Conservation (phyloP, 1,140 invertebrate species). For the Ceratosolen fusciceps region DNA sequence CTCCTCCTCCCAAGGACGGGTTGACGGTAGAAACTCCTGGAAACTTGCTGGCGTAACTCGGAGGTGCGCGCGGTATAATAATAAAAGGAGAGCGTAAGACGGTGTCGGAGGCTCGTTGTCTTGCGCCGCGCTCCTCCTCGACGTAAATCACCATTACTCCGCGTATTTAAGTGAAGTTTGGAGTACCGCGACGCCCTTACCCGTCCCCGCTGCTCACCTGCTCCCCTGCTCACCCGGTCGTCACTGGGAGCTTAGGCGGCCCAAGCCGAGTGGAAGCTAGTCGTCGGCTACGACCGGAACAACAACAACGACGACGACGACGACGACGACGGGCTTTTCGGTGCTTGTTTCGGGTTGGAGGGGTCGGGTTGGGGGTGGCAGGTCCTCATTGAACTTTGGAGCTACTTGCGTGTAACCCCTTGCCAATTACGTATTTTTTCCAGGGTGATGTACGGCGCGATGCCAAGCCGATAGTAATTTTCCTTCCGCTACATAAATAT, state of each 20-base stretch:
- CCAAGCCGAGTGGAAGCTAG: neutral
- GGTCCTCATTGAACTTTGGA: constrained; percentile 43
- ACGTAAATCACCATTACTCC: constrained; percentile 72
- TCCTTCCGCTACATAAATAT: neutral
- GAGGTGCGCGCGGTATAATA: neutral
- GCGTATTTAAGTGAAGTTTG: constrained; percentile 69
- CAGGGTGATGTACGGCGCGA: constrained; percentile 17
- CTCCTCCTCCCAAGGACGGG: constrained; percentile 44
- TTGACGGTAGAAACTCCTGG: constrained; percentile 48
- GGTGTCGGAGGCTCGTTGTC: constrained; percentile 20
- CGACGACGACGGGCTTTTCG: too few relatives aligned
- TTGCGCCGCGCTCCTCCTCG: constrained; percentile 50
- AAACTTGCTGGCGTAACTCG: constrained; percentile 24
- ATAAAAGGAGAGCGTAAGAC: constrained; percentile 18
- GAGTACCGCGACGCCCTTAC: constrained; percentile 7
- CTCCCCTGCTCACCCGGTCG: too few relatives aligned
- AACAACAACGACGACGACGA: too few relatives aligned
- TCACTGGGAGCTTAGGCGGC: neutral
- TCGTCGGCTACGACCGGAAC: constrained; percentile 20
- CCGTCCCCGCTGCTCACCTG: neutral
- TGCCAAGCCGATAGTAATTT: neutral
- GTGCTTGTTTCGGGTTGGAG: constrained; percentile 16
- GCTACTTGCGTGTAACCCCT: constrained; percentile 8
- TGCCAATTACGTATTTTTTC: constrained; percentile 25
- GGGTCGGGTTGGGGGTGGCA: too few relatives aligned